A percentile compares a stretch with the other conserved stretches of the same genome.
Conservation (phyloP, 2,113 vertebrate genomes). For the Sinocyclocheilus grahami region DNA sequence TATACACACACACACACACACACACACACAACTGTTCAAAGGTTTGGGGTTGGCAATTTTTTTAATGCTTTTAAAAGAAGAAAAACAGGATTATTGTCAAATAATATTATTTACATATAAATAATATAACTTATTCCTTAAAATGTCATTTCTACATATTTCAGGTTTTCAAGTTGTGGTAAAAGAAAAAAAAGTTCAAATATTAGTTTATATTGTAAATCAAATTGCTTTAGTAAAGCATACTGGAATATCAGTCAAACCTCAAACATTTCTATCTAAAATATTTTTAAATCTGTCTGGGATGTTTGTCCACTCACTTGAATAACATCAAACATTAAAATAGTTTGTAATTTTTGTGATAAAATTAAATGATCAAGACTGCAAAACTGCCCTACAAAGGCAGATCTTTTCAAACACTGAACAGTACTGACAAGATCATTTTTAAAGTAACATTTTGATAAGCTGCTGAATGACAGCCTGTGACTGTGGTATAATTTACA, state of each 20-base stretch:
- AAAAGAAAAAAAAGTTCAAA: not conserved
- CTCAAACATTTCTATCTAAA: too few species aligned
- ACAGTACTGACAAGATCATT: too few species aligned
- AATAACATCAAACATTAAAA: not conserved
- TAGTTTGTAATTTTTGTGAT: too few species aligned
- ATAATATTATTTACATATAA: too few species aligned
- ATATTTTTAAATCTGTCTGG: not conserved
- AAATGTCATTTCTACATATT: not conserved
- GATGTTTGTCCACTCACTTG: not conserved
- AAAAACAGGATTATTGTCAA: not conserved
- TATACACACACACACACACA: too few species aligned
- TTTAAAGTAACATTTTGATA: not conserved
- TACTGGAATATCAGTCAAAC: too few species aligned
- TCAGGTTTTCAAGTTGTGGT: not conserved
- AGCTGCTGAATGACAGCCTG: not conserved
- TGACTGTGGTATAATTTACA: not conserved
- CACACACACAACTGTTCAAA: not conserved
- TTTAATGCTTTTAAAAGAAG: not conserved
- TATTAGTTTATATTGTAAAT: not conserved
- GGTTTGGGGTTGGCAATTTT: not conserved
- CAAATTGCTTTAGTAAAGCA: not conserved
- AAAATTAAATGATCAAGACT: too few species aligned
- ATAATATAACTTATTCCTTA: not conserved
- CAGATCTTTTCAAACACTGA: too few species aligned
- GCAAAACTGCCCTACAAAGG: too few species aligned